A percentile compares a stretch with the other conserved stretches of the same genome.
Evolutionary conservation across 37 sponge, comb jelly and placozoan species (phyloP).

Genomic region (Eunapius fragilis): DNA sequence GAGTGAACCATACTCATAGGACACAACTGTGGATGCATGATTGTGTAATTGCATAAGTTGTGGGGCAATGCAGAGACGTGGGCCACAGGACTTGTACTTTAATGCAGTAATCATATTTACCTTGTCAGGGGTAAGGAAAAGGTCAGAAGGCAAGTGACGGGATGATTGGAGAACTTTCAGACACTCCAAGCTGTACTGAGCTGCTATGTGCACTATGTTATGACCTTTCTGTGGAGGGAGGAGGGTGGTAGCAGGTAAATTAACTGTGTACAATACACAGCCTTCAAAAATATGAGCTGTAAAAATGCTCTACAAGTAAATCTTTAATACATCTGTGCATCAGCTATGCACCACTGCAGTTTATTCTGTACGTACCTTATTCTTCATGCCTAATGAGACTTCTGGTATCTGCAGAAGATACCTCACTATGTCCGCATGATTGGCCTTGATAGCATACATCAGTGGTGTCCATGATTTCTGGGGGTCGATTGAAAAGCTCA

Average conservation of each 20-base stretch:
- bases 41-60: too few relatives aligned
- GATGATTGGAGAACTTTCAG: conserved; percentile 20
- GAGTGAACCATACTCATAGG: too few relatives aligned
- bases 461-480: neutral
- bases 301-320: too few relatives aligned
- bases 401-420: neutral
- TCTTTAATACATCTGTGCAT: too few relatives aligned
- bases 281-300: too few relatives aligned
- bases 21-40: too few relatives aligned
- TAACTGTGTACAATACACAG: too few relatives aligned
- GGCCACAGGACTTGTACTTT: too few relatives aligned
- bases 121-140: conserved; percentile 12
- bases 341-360: too few relatives aligned
- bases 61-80: too few relatives aligned
- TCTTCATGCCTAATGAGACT: neutral
- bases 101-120: too few relatives aligned
- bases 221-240: conserved; percentile 29
- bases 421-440: neutral
- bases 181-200: conserved; percentile 14
- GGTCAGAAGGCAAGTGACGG: neutral
- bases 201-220: conserved; percentile 19
- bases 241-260: too few relatives aligned
- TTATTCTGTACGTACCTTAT: neutral
- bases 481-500: neutral
- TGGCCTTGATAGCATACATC: neutral